Evolutionary conservation across 2,797 vertebrate genomes (phyloP), one percentile per base, ranked within the genome.

Genomic region (Rhabdophis nuchalis): DNA sequence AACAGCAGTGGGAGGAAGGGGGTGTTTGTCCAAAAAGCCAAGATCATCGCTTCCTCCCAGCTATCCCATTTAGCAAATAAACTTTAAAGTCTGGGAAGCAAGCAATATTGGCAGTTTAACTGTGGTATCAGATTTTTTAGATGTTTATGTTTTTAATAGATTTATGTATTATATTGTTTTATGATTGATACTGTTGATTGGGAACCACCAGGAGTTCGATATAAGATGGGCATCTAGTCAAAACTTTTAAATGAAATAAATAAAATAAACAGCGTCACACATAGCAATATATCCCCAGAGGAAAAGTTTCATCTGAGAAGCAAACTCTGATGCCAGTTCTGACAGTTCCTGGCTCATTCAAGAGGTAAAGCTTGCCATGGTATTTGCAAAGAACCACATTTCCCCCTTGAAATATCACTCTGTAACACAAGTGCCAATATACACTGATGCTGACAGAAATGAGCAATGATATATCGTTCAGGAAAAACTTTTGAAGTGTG

Each of bases 241-340:
- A 72, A 36, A 36, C 14, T 36, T 72, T 72, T 72, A 25, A 82
- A 77, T 41, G 11, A 41, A 46, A 41, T 23, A 41, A 77, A 46
- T 82, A 46, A 82, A 72, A 36, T 36, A 72, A 94, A 52, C 94
- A 86, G 91, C 60, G 89, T 90, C 93, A 54, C 32, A 29, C 54
- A n/a, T 92, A 89, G 94, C 61, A 95, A 94, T 93, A 94, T 20
- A 90, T 93, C 86, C 92, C 94, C 93, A 94, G 92, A 86, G 95
- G 92, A 93, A 89, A 90, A 60, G 95, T 92, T 92, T 46, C 92
- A 88, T 92, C 92, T 4, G 93, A 92, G 87, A 61, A 95, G 93
- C 93, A 93, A 94, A 90, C 93, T 5, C 87, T 32, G 92, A 91
- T 94, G 96, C 95, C 94, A 93, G 95, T 93, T 88, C 89, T 96